A percentile compares a stretch with the other conserved stretches of the same genome.
phyloP scores from a whole-genome alignment of 2,888 invertebrate species.

The Drosophila limbata region DNA sequence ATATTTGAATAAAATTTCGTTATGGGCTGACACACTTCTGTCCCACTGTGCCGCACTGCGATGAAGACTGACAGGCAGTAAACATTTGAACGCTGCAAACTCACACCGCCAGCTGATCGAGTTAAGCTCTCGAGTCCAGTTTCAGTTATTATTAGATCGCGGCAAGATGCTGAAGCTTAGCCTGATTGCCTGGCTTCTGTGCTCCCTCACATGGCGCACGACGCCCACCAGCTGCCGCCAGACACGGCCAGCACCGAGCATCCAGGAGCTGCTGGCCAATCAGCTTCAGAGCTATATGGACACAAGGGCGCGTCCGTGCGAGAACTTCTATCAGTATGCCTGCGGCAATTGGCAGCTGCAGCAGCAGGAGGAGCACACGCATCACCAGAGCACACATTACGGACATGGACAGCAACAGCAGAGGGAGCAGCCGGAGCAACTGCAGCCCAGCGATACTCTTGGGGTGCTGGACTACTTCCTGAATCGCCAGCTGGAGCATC shows the following conservation, averaged over 20 bases:
- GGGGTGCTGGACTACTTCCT: conserved; percentile 76
- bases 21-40: background rate
- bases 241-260: conserved; percentile 62
- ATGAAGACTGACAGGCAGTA: conserved; percentile 72
- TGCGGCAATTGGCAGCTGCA: conserved; percentile 83
- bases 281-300: conserved; percentile 82
- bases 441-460: conserved; percentile 79
- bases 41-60: conserved; percentile 41
- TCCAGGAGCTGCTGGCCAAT: conserved; percentile 76
- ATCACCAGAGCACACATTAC: background rate
- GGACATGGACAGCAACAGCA: conserved; percentile 12
- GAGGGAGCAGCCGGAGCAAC: conserved; percentile 50
- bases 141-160: conserved; percentile 32
- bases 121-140: conserved; percentile 12
- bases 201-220: conserved; percentile 81
- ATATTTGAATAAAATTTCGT: background rate
- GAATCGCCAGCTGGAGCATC: conserved; percentile 77
- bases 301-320: conserved; percentile 78
- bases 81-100: conserved; percentile 11
- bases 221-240: conserved; percentile 81
- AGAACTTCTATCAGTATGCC: conserved; percentile 83
- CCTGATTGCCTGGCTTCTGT: conserved; percentile 67
- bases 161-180: conserved; percentile 78
- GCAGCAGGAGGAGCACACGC: conserved; percentile 54
- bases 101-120: conserved; percentile 5